A percentile compares a stretch with the other conserved stretches of the same genome.
These are phyloP conservation scores for Takifugu ocellatus DNA, from an alignment of 2,797 vertebrate genomes.

Conservation along the genomic window DNA sequence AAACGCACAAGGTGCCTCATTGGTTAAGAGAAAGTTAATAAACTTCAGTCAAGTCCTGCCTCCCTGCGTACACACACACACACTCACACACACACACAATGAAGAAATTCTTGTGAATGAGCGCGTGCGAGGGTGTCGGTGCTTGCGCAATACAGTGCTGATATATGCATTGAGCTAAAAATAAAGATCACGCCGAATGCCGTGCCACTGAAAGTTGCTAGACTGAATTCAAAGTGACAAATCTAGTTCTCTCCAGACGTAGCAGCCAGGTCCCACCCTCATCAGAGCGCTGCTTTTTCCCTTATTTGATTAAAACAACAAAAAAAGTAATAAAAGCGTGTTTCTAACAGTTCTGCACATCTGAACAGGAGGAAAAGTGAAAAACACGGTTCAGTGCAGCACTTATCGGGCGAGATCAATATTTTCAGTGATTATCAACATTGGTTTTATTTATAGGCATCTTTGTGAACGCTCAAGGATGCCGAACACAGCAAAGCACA, in stretches of 20 bases:
- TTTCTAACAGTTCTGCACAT: slow-evolving; percentile 31
- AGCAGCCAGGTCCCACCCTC: slow-evolving; percentile 62
- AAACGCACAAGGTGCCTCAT: slow-evolving; percentile 72
- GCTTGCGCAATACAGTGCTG: slow-evolving; percentile 73
- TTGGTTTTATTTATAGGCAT: no score
- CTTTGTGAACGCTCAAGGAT: no score
- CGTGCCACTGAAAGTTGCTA: slow-evolving; percentile 70
- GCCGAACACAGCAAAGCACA: no score
- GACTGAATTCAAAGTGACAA: slow-evolving; percentile 75
- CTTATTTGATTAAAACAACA: slow-evolving; percentile 35
- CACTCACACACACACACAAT: slow-evolving; percentile 55
- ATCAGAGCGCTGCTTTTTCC: slow-evolving; percentile 48
- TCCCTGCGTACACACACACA: slow-evolving; percentile 49
- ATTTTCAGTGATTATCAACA: no score
- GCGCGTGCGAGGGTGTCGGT: slow-evolving; percentile 73
- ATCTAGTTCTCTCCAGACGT: slow-evolving; percentile 67
- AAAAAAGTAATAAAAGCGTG: slow-evolving; percentile 50
- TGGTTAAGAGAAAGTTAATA: slow-evolving; percentile 82
- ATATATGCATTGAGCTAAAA: slow-evolving; percentile 79
- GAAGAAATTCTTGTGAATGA: slow-evolving; percentile 81
- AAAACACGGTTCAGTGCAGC: slow-evolving; percentile 15
- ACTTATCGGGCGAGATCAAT: neutral
- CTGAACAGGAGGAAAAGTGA: slow-evolving; percentile 30
- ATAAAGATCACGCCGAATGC: slow-evolving; percentile 73
- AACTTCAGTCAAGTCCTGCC: slow-evolving; percentile 79